Evolutionary conservation across 2,888 invertebrate genomes (phyloP).

Genomic region (Lypha dubia): DNA sequence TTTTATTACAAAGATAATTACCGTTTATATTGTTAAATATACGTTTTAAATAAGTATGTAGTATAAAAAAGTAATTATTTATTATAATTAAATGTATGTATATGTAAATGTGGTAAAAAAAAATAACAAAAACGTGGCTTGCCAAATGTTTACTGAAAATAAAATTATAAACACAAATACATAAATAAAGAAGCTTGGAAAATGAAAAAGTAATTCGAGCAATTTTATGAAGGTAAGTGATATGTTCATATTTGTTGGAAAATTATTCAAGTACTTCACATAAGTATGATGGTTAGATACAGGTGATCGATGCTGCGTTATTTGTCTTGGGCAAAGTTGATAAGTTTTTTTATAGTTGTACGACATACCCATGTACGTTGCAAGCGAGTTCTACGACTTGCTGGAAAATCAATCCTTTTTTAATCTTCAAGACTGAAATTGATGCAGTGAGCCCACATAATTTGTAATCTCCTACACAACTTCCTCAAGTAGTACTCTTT

Average conservation of each 20-base stretch:
- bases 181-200: neutral
- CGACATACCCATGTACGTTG: no score
- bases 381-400: no score
- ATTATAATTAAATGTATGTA: conserved; percentile 32
- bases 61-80: conserved; percentile 41
- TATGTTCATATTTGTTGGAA: neutral
- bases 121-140: conserved; percentile 62
- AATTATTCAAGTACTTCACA: no score
- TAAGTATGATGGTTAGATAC: no score
- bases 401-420: no score
- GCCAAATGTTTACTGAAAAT: conserved; percentile 66
- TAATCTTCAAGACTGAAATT: no score
- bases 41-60: neutral
- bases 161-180: conserved; percentile 45
- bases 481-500: no score
- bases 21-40: conserved; percentile 45
- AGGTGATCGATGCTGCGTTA: no score
- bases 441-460: no score
- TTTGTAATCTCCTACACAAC: no score
- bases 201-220: neutral
- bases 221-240: conserved; percentile 8
- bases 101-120: conserved; percentile 59
- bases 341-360: no score
- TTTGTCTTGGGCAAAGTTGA: no score
- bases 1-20: conserved; percentile 11